Evolutionary conservation across 2,888 invertebrate genomes (phyloP), one percentile per base, ranked within the genome.

Genomic region (Pandemis corylana): DNA sequence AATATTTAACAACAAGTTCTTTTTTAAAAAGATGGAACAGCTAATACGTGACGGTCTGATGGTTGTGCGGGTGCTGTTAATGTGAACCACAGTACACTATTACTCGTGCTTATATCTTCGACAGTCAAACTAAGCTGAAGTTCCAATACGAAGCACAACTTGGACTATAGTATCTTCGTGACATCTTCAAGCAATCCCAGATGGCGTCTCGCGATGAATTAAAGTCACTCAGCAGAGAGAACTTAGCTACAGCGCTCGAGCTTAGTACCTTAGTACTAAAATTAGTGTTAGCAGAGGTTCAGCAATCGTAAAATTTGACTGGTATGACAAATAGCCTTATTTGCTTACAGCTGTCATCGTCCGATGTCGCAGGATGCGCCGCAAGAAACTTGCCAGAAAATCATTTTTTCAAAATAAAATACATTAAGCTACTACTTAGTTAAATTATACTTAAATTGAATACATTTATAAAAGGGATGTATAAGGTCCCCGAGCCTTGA

Each of bases 101-200:
- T 61, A 59, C 49, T 51, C 28, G 53, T 72, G 66, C 59, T 71
- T 61, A 72, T 44, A 71, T 59, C 36, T 12, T 7, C 10, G n/a
- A 7, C 62, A 62, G 69, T 70, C 61, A 13, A 63, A 70, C 82
- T 81, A 81, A 83, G 70, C 65, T 59, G 80, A 87, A 87, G 84
- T 87, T 87, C 82, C 81, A 84, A 87, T 88, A 84, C 82, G 85
- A 87, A 86, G 78, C 79, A 82, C 81, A 81, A 83, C 79, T 74
- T 67, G 71, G 76, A 77, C 76, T 49, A 79, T 82, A 84, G 83
- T 83, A 73, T 78, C 83, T 83, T 85, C 85, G 85, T 89, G 89
- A 89, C 89, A 87, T 87, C 81, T 80, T 84, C 87, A 86, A 90
- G 87, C 88, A 90, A 88, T 89, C 90, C 89, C 90, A 90, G 90